Evolutionary conservation across 2,888 invertebrate genomes (phyloP).

Genomic region (Xylophagus ater): DNA sequence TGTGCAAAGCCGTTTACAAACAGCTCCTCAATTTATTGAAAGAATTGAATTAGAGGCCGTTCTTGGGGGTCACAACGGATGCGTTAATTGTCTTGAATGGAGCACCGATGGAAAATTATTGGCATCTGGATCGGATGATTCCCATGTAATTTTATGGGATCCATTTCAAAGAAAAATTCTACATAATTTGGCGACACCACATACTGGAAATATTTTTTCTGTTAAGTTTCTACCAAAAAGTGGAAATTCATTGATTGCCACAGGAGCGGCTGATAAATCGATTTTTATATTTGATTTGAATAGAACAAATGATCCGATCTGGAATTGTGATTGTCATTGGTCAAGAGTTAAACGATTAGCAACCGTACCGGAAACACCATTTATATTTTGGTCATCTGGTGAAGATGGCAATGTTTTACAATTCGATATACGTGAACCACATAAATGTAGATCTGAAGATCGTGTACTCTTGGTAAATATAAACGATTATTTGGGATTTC

Average conservation of each 20-base stretch:
- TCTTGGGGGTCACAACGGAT: constrained; percentile 84
- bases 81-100: constrained; percentile 98
- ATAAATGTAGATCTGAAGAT: constrained; percentile 54
- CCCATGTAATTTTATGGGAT: constrained; percentile 88
- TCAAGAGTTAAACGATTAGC: constrained; percentile 87
- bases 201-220: constrained; percentile 94
- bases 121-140: constrained; percentile 95
- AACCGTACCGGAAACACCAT: constrained; percentile 70
- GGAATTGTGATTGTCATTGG: constrained; percentile 74
- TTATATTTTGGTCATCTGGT: constrained; percentile 86
- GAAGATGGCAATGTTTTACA: constrained; percentile 90
- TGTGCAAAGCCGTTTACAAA: constrained; percentile 20
- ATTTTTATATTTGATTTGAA: constrained; percentile 47
- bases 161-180: constrained; percentile 70
- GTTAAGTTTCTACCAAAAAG: constrained; percentile 54
- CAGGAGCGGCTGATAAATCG: constrained; percentile 55
- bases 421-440: constrained; percentile 73
- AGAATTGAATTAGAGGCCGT: constrained; percentile 68
- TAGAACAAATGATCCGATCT: constrained; percentile 42
- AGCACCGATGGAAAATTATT: constrained; percentile 71
- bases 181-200: constrained; percentile 69
- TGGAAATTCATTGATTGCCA: constrained; percentile 44
- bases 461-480: constrained; percentile 70
- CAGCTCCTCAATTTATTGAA: constrained; percentile 23
- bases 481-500: constrained; percentile 57